phyloP scores from a whole-genome alignment of 1,140 invertebrate genomes.

The Orius insidiosus region DNA sequence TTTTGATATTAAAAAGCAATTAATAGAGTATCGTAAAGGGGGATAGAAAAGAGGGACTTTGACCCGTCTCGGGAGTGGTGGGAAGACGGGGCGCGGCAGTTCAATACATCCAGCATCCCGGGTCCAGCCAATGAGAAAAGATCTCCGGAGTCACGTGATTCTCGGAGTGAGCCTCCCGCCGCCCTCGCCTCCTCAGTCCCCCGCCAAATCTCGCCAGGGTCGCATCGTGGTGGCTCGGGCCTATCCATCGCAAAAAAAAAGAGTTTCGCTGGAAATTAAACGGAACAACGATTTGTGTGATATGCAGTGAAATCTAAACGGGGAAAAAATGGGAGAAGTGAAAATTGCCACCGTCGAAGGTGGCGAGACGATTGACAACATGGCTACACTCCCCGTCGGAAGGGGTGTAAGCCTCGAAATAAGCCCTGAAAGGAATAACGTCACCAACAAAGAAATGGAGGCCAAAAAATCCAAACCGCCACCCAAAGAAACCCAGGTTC shows the following conservation, averaged over 20 bases:
- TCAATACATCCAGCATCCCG: constrained; percentile 9
- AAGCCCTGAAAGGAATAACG: constrained; percentile 58
- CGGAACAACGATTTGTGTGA: too few species aligned
- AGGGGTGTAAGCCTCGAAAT: constrained; percentile 26
- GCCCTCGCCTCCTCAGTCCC: background rate
- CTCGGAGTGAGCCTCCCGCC: constrained; percentile 1
- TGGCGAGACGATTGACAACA: constrained; percentile 48
- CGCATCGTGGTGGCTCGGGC: background rate
- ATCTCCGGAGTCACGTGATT: background rate
- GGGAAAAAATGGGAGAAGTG: constrained; percentile 48
- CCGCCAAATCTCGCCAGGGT: background rate
- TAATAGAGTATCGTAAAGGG: background rate
- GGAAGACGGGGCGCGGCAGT: constrained; percentile 9
- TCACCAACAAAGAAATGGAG: constrained; percentile 71
- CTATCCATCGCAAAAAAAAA: too few species aligned
- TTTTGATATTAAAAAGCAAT: too few species aligned
- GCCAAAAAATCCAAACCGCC: constrained; percentile 38
- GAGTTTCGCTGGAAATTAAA: too few species aligned
- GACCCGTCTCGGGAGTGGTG: background rate
- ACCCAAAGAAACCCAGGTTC: constrained; percentile 34
- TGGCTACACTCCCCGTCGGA: constrained; percentile 61
- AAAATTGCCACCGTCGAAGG: constrained; percentile 57
- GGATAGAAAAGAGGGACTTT: constrained; percentile 4
- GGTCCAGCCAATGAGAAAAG: background rate
- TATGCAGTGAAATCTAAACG: too few species aligned